Conservation (phyloP, 2,113 vertebrate genomes). For the Calypte anna region DNA sequence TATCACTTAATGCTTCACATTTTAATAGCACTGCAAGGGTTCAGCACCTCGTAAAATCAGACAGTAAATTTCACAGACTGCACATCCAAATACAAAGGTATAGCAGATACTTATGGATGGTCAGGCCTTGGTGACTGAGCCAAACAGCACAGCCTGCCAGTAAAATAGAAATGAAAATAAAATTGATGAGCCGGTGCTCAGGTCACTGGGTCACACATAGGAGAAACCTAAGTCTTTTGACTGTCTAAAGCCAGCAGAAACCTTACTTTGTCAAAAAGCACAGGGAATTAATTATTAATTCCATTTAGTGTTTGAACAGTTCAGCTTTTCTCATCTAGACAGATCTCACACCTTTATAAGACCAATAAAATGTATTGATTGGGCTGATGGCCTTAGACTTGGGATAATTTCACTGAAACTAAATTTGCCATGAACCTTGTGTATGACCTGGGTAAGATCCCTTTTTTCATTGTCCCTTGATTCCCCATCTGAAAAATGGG, state of each 20-base stretch:
- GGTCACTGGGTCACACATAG: not conserved
- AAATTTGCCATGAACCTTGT: not conserved
- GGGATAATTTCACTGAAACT: not conserved
- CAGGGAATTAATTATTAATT: not conserved
- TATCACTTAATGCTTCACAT: not conserved
- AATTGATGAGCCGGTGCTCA: not conserved
- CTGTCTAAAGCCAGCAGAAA: not conserved
- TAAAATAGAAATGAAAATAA: not conserved
- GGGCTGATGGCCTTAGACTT: not conserved
- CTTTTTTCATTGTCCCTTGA: not conserved
- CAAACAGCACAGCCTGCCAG: not conserved
- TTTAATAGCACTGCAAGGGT: not conserved
- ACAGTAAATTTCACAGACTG: not conserved
- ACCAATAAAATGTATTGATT: not conserved
- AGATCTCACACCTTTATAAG: not conserved
- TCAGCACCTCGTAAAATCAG: constrained; percentile 22
- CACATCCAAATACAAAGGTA: not conserved
- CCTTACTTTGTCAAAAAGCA: not conserved
- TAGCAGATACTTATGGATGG: not conserved
- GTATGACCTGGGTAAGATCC: not conserved
- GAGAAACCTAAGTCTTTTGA: not conserved
- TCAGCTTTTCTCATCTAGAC: not conserved
- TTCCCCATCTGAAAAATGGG: not conserved
- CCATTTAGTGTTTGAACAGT: not conserved
- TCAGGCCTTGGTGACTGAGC: not conserved